Percentiles rank a stretch among this genome's conserved stretches.
Evolutionary conservation across 2,797 vertebrate genomes (phyloP).

Genomic region (Dromococcyx pavoninus): DNA sequence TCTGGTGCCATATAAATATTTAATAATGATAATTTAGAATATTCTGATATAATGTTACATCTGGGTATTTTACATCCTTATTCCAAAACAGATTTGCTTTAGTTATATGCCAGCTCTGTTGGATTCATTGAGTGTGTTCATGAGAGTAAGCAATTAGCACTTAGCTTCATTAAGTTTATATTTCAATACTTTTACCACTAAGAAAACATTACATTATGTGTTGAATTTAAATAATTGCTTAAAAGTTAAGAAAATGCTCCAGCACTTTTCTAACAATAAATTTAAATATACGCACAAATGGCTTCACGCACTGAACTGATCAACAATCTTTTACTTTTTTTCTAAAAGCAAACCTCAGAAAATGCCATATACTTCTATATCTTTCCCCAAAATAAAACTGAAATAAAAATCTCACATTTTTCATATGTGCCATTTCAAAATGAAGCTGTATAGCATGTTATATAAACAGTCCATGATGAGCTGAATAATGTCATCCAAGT

Average conservation of each 20-base stretch:
- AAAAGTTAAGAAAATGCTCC: slow-evolving; percentile 52
- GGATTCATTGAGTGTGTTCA: not conserved
- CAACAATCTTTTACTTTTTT: not conserved
- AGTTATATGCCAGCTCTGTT: not conserved
- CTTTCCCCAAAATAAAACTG: not conserved
- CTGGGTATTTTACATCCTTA: not conserved
- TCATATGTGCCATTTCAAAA: not conserved
- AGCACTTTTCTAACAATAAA: slow-evolving; percentile 17
- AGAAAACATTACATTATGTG: not conserved
- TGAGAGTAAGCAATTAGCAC: slow-evolving; percentile 14
- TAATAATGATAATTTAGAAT: slow-evolving; percentile 20
- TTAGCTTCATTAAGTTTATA: slow-evolving; percentile 12
- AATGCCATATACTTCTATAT: not conserved
- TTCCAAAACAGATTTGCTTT: slow-evolving; percentile 1
- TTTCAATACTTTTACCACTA: slow-evolving; percentile 16
- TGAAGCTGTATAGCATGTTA: not conserved
- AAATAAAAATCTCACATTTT: not conserved
- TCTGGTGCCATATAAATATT: slow-evolving; percentile 34
- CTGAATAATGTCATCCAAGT: not conserved
- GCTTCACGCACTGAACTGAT: not conserved
- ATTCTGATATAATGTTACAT: not conserved
- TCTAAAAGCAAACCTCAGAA: not conserved
- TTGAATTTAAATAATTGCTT: slow-evolving; percentile 52
- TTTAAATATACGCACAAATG: slow-evolving; percentile 6
- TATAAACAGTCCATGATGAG: not conserved